These are phyloP conservation scores for Hemiscyllium ocellatum DNA, from an alignment of 2,113 vertebrate species.

Conservation along the genomic window DNA sequence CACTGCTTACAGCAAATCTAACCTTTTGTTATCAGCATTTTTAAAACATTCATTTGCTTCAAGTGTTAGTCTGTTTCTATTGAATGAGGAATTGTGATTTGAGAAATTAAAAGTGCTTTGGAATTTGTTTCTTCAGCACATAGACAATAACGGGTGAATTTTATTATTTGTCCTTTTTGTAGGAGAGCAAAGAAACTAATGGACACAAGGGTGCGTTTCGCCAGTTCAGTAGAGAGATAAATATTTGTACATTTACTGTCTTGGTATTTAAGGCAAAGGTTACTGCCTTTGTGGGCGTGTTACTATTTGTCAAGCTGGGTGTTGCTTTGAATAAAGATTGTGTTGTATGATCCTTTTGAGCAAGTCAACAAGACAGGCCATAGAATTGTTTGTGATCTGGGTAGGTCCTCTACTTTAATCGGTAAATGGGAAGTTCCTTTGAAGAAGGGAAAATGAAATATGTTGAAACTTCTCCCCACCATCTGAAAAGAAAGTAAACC, in stretches of 20 bases:
- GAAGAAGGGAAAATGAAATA: not conserved
- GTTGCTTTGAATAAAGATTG: not conserved
- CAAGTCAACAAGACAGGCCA: not conserved
- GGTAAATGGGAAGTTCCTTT: not conserved
- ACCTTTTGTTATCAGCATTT: not conserved
- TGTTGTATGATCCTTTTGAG: not conserved
- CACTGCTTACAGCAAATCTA: not conserved
- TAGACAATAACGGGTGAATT: not conserved
- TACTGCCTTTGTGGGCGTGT: not conserved
- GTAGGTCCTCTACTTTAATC: not conserved
- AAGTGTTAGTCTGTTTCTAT: not conserved
- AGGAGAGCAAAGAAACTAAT: not conserved
- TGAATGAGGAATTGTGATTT: not conserved
- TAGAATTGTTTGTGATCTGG: not conserved
- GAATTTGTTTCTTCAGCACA: not conserved
- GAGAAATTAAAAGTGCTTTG: not conserved
- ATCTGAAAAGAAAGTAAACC: not conserved
- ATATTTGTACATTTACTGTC: not conserved
- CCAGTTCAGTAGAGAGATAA: not conserved
- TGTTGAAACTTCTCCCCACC: not conserved
- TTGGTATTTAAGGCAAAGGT: not conserved
- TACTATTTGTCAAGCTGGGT: not conserved
- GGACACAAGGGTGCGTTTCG: not conserved
- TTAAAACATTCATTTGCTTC: not conserved
- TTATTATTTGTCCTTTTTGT: not conserved